Evolutionary conservation across 1,140 invertebrate genomes (phyloP).

Genomic region (Drosophila sturtevanti): DNA sequence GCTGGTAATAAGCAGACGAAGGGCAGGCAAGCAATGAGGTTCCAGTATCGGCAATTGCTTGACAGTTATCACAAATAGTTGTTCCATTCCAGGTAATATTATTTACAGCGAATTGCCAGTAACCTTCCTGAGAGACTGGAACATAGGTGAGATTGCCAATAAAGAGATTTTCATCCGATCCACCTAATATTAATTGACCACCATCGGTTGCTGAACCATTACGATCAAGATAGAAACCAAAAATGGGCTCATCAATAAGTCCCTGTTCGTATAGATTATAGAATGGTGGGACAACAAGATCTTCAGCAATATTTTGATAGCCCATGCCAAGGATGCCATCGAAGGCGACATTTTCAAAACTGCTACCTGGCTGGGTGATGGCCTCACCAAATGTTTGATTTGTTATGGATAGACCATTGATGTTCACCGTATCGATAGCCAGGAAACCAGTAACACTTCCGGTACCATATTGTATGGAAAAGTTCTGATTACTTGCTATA

Average conservation of each 20-base stretch:
- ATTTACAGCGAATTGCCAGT: slow-evolving; percentile 78
- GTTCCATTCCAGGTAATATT: slow-evolving; percentile 48
- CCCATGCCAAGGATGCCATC: slow-evolving; percentile 98
- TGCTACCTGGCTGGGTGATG: slow-evolving; percentile 92
- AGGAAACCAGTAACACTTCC: slow-evolving; percentile 61
- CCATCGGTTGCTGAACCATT: slow-evolving; percentile 42
- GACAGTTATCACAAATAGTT: slow-evolving; percentile 83
- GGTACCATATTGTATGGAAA: slow-evolving; percentile 69
- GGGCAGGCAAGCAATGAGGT: slow-evolving; percentile 90
- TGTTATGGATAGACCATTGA: slow-evolving; percentile 87
- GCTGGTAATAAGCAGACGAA: slow-evolving; percentile 18
- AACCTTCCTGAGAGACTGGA: slow-evolving; percentile 65
- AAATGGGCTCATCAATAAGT: slow-evolving; percentile 90
- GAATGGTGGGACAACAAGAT: slow-evolving; percentile 95
- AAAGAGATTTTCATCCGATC: slow-evolving; percentile 58
- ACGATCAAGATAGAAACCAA: slow-evolving; percentile 96
- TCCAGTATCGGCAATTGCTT: slow-evolving; percentile 91
- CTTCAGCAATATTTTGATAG: slow-evolving; percentile 93
- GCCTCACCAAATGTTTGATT: slow-evolving; percentile 98
- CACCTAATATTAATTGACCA: slow-evolving; percentile 67
- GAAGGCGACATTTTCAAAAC: slow-evolving; percentile 97
- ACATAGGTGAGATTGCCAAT: slow-evolving; percentile 68
- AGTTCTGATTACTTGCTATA: slow-evolving; percentile 50
- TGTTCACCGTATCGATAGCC: slow-evolving; percentile 63
- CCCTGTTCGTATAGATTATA: slow-evolving; percentile 95